Percentiles rank a stretch among this genome's conserved stretches.
Evolutionary conservation across 2,113 vertebrate genomes (phyloP).

Genomic region (Cercopithecus mona): DNA sequence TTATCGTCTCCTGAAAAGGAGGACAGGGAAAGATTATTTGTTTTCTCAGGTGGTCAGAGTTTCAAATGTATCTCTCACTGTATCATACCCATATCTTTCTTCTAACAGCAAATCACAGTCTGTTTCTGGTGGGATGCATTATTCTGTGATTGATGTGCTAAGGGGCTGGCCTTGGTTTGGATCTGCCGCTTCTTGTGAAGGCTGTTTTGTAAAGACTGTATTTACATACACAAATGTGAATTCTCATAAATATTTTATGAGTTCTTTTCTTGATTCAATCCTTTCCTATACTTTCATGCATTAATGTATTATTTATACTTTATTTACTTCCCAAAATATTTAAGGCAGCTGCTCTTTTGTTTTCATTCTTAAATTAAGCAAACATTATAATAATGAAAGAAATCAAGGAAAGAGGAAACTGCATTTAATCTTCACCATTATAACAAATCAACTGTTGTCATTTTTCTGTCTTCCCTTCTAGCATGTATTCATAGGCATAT

Average conservation of each 20-base stretch:
- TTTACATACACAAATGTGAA: constrained; percentile 47
- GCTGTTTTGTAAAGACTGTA: neutral
- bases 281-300: neutral
- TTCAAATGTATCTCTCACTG: neutral
- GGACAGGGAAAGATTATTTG: neutral
- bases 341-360: constrained; percentile 47
- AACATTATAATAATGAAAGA: constrained; percentile 34
- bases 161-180: neutral
- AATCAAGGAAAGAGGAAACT: neutral
- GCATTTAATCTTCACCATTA: neutral
- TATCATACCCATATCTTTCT: neutral
- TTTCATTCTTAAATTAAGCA: constrained; percentile 50
- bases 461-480: neutral
- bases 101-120: neutral
- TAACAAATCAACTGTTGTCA: neutral
- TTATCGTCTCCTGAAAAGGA: constrained; percentile 81
- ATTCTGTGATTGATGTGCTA: neutral
- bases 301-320: constrained; percentile 60
- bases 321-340: constrained; percentile 51
- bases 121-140: neutral
- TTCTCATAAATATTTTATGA: constrained; percentile 46
- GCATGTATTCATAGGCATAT: neutral
- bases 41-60: neutral
- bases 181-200: neutral
- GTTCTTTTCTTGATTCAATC: constrained; percentile 36